Evolutionary conservation across 2,797 vertebrate species (phyloP).

Genomic region (Microchirus variegatus): DNA sequence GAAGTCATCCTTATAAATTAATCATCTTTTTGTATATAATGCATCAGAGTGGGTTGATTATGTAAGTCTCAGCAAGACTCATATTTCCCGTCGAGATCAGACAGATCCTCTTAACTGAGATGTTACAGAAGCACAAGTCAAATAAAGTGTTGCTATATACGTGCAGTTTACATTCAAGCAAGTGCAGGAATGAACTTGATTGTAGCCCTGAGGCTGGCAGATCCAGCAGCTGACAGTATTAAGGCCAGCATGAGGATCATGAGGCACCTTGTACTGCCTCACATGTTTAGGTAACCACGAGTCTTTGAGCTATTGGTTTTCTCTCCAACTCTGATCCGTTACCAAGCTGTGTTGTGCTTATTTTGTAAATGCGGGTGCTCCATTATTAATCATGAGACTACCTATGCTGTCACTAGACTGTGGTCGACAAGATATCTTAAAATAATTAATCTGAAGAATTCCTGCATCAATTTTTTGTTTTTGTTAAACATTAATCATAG

Average conservation of each 20-base stretch:
- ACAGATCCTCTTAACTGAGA: slow-evolving; percentile 31
- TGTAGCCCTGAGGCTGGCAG: slow-evolving; percentile 27
- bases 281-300: slow-evolving; percentile 20
- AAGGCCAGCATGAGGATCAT: slow-evolving; percentile 37
- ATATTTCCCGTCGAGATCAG: too few species aligned
- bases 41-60: too few species aligned
- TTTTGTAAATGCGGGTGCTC: slow-evolving; percentile 9
- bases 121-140: slow-evolving; percentile 28
- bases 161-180: slow-evolving; percentile 26
- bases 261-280: slow-evolving; percentile 29
- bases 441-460: too few species aligned
- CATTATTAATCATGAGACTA: slow-evolving; percentile 53
- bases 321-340: slow-evolving; percentile 18
- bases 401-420: slow-evolving; percentile 20
- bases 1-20: not conserved
- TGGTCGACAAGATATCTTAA: not conserved
- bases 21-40: not conserved
- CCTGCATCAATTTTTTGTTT: slow-evolving; percentile 12
- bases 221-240: slow-evolving; percentile 17
- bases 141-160: slow-evolving; percentile 4
- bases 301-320: slow-evolving; percentile 44
- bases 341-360: slow-evolving; percentile 33
- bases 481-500: not conserved
- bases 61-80: too few species aligned
- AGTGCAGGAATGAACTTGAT: slow-evolving; percentile 19